Evolutionary conservation across 2,113 vertebrate species (phyloP), one percentile per base, ranked within the genome.

Genomic region (Gallinago undulata): DNA sequence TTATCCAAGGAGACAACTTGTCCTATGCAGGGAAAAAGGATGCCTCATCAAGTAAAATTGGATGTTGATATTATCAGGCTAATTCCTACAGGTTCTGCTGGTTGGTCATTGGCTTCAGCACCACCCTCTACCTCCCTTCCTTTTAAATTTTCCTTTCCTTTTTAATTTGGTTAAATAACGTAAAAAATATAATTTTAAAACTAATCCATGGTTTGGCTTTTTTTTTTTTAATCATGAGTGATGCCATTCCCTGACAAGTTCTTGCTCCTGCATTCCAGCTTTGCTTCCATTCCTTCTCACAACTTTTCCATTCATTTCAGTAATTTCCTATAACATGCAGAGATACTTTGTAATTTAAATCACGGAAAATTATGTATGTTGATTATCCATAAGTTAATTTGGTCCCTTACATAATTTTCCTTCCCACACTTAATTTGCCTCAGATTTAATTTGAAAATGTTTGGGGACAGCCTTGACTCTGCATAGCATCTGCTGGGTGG

Each of bases 171-270:
- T 84, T 19, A 84, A 84, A 63, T 55, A 95, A n/a, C 19, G 25
- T 25, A 66, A 80, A 18, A 80, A 81, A 66, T 66, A 11, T 6
- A 17, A 87, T 74, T 81, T 33, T 1, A 48, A 84, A 60, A 51
- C 0, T 9, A 59, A 4, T 25, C 23, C 19, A 5, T 39, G 3
- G 22, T 48, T 45, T 45, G 4, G 0, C 15, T 90, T 35, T 10
- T 10, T 13, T 75, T 67, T 73, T 55, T 47, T 63, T 39, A 39
- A 18, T 18, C 39, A 37, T 16, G 60, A 83, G 37, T 45, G 0
- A 35, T 75, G 13, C 25, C 23, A 12, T 63, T 41, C 6, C 7
- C 28, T 55, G 17, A 55, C 41, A 33, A 50, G 14, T 41, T 35
- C 21, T 39, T 87, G 12, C 48, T 93, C n/a, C 48, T 57, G 27